Base-by-base conservation (phyloP, 2,797 vertebrate species). In the Strix occidentalis region DNA sequence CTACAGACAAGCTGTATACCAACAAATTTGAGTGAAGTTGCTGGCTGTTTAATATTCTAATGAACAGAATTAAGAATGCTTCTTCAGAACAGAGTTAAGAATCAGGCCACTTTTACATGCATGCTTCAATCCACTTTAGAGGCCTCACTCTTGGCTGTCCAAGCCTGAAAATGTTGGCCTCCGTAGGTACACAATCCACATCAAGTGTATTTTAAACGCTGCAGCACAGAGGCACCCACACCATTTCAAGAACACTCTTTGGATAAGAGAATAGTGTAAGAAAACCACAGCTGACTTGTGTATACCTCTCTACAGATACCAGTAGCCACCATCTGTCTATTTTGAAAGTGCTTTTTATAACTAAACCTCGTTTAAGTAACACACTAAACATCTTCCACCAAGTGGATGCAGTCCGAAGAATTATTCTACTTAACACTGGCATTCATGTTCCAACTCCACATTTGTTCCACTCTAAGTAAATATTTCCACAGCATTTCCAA, bases 381-480 rank as follows among this genome's bases (percentile, higher is more conserved):
- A 41, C 24, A 64, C 16, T 10, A 83, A 70, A 60, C 4, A 45
- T 46, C 46, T 82, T 53, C 63, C 51, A 43, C 31, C 48, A 53
- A 41, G 31, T 7, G 58, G 23, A 71, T n/a, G n/a, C 31, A 77
- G 64, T 18, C 51, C 53, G 39, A 75, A 45, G 37, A 78, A 74
- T 56, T 29, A 16, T 39, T 80, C 13, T 72, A 48, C 48, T 81
- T 64, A 61, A 65, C 18, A 41, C 2, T 1, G 13, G 25, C 1
- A 1, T 66, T 53, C 51, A 10, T 0, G 0, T 23, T 95, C 10
- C 76, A 74, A 3, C 17, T 39, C 51, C 0, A 2, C 37, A 64
- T 39, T 89, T 84, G 35, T 48, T 60, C 16, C 28, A 63, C 37
- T 19, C 37, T 61, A 61, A 76, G 31, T 41, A 91, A 90, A 71